Base-by-base conservation (phyloP, 1,140 invertebrate species). In the Aphidius gifuensis region DNA sequence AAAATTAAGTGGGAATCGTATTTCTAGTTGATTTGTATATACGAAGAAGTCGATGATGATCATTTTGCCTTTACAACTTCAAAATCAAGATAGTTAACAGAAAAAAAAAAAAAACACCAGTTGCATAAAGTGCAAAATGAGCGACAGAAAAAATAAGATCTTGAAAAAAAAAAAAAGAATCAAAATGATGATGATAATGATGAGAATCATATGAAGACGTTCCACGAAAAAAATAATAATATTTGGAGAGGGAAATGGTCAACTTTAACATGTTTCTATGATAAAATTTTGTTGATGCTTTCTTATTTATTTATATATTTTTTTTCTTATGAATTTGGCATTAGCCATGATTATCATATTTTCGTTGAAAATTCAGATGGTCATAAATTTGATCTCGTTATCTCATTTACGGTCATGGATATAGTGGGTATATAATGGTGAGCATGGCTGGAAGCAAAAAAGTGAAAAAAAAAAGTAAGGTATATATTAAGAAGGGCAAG, bases 371-470 rank as follows among this genome's bases (percentile, higher is more conserved):
- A 79, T 32, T 79, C 77, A 74, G 69, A 63, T 69, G 53, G 71
- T 74, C 77, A 79, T 81, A 81, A 81, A 81, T 81, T 81, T 79
- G 76, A 80, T 81, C 79, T 80, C 79, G 79, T 81, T 81, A 81
- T 81, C 79, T 80, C 76, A 75, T 79, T 79, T 78, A 78, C 72
- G 74, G 71, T 71, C 59, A 64, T 61, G 65, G 44, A 39, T 64
- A 42, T 51, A 55, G 53, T 55, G 38, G 23, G 23, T 32, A 32
- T 32, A 32, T 32, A 32, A 32, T 32, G 23, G 23, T 8, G 40
- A 71, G 68, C 69, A 72, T 66, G 65, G 69, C 61, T 72, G 68
- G 64, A 70, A 68, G 64, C 47, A 64, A 70, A 68, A 61, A 68
- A 69, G 71, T 70, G 62, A 64, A 68, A 64, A 58, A 47, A 23